Evolutionary conservation across 1,140 invertebrate genomes (phyloP).

Genomic region (Drosophila athabasca): DNA sequence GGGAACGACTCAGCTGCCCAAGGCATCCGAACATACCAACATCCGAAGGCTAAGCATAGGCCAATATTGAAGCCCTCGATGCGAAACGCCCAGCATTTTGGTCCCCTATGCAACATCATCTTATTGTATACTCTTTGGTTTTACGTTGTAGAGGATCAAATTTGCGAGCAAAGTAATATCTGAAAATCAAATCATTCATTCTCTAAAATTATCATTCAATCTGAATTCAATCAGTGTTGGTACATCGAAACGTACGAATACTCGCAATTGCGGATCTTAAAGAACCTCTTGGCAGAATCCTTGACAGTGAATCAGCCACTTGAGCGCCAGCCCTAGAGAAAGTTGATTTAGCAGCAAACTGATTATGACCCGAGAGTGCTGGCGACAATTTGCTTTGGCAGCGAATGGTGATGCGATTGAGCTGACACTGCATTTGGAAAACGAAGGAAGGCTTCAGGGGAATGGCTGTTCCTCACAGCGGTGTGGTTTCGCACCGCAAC

Average conservation of each 20-base stretch:
- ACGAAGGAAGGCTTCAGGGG: conserved; percentile 31
- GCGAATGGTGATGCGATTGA: conserved; percentile 51
- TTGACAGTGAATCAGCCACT: conserved; percentile 18
- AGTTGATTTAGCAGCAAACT: conserved; percentile 43
- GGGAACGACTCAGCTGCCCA: too few species aligned
- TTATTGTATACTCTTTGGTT: too few species aligned
- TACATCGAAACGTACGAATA: background rate
- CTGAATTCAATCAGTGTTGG: background rate
- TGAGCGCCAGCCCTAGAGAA: conserved; percentile 5
- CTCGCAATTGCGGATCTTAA: conserved; percentile 18
- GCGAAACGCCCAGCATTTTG: too few species aligned
- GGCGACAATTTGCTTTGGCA: conserved; percentile 47
- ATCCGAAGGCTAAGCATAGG: too few species aligned
- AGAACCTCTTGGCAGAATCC: conserved; percentile 8
- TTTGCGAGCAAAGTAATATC: too few species aligned
- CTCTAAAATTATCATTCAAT: too few species aligned
- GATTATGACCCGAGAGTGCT: conserved; percentile 34
- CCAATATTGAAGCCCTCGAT: too few species aligned
- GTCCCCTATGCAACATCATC: too few species aligned
- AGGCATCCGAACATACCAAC: too few species aligned
- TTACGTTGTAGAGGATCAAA: too few species aligned
- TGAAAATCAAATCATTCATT: too few species aligned
- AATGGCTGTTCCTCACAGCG: conserved; percentile 31
- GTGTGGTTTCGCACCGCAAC: conserved; percentile 12
- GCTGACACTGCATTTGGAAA: conserved; percentile 64